Evolutionary conservation across 2,113 vertebrate species (phyloP).

Genomic region (Periophthalmodon schlosseri): DNA sequence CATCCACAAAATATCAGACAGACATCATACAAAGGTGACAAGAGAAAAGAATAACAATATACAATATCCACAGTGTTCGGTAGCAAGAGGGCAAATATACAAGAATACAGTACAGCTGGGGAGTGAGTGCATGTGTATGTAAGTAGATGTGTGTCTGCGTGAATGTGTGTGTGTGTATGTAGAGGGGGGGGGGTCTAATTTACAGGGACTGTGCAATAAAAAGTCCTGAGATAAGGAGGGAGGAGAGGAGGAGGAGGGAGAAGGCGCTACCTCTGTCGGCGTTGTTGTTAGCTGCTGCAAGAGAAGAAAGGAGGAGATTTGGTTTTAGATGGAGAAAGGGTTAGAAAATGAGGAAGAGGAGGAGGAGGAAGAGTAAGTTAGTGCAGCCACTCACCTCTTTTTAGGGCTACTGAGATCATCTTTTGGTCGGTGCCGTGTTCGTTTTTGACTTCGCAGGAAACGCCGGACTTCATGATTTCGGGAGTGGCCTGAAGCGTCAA

Average conservation of each 20-base stretch:
- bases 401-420: constrained; percentile 64
- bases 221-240: constrained; percentile 77
- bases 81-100: constrained; percentile 79
- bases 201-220: constrained; percentile 76
- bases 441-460: constrained; percentile 79
- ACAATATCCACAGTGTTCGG: constrained; percentile 82
- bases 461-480: constrained; percentile 70
- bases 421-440: constrained; percentile 58
- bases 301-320: constrained; percentile 23
- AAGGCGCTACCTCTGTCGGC: constrained; percentile 78
- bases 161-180: constrained; percentile 5
- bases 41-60: constrained; percentile 78
- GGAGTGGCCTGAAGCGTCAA: constrained; percentile 74
- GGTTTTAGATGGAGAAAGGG: constrained; percentile 2
- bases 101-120: constrained; percentile 72
- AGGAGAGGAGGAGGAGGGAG: constrained; percentile 74
- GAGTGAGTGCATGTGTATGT: constrained; percentile 4
- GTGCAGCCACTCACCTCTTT: constrained; percentile 49
- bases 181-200: constrained; percentile 55
- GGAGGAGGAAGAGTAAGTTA: neutral
- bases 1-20: constrained; percentile 79
- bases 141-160: constrained; percentile 11
- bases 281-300: constrained; percentile 40
- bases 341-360: neutral
- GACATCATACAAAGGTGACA: constrained; percentile 81